Evolutionary conservation across 2,797 vertebrate species (phyloP), one percentile per base, ranked within the genome.

Genomic region (Telmatherina bonti): DNA sequence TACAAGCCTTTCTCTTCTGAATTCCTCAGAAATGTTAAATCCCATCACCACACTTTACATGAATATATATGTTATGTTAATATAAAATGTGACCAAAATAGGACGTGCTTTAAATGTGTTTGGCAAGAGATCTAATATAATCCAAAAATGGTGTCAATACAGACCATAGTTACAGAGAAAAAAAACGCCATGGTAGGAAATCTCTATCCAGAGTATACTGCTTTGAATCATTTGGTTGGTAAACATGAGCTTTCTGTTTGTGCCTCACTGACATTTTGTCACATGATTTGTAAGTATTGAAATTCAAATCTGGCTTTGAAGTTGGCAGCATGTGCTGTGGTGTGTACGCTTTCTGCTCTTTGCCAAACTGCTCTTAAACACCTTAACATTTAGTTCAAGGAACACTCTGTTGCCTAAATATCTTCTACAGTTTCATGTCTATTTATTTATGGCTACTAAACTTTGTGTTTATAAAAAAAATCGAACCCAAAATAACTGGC

Each of bases 241-340:
- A 70, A 82, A 81, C 59, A 77, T 0, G 67, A 73, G 53, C 55
- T 60, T 3, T 36, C 53, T 51, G 35, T 67, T 63, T 65, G 61
- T 43, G 47, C 70, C 75, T 54, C 58, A 27, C 64, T 70, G 63
- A 67, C 5, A n/a, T 68, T 62, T 5, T 59, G 67, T 72, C 76
- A 72, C 49, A 76, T 74, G 67, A 22, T 69, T 74, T 35, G 55
- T 49, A 22, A 43, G 64, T 71, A 79, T 61, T 72, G 75, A 74
- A 78, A 74, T 81, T 76, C 68, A 72, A 71, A 62, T 72, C 58
- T 61, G 74, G 51, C 35, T 16, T 24, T 35, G 20, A 49, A 56
- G 41, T 57, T 33, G 27, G 35, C 13, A 41, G 26, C 29, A 54
- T 70, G 38, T 45, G 60, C 54, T 27, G 12, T 49, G 18, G 36